Percentiles rank a stretch among this genome's conserved stretches.
These are phyloP conservation scores for Nothoprocta perdicaria DNA, from an alignment of 2,113 vertebrate species.

Conservation along the genomic window DNA sequence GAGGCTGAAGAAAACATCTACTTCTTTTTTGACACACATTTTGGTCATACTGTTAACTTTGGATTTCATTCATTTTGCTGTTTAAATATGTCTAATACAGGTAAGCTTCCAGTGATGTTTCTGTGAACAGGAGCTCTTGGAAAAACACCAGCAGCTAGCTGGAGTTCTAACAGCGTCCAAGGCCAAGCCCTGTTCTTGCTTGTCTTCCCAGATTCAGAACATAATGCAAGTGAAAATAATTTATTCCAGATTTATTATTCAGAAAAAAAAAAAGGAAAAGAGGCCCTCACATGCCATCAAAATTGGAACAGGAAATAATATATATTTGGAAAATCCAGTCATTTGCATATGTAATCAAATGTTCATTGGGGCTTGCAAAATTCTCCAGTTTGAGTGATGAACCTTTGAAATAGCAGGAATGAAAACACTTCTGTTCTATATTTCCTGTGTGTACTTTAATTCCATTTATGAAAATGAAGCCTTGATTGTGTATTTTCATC, in stretches of 20 bases:
- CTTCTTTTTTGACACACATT: neutral
- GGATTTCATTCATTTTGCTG: neutral
- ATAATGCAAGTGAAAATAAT: neutral
- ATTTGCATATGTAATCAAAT: neutral
- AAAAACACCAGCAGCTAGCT: neutral
- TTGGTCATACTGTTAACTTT: neutral
- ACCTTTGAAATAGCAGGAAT: constrained; percentile 15
- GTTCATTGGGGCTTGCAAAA: neutral
- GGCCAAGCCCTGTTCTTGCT: neutral
- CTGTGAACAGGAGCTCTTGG: neutral
- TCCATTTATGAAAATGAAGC: constrained; percentile 66
- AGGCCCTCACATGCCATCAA: neutral
- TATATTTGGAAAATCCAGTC: neutral
- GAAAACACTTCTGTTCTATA: constrained; percentile 43
- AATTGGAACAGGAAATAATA: neutral
- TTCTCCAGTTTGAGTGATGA: constrained; percentile 4
- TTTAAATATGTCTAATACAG: neutral
- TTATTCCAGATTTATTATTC: neutral
- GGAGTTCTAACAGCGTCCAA: neutral
- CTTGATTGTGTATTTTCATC: constrained; percentile 68
- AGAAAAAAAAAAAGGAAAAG: neutral
- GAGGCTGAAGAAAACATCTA: neutral
- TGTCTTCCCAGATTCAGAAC: neutral
- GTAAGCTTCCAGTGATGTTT: neutral
- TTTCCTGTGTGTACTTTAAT: constrained; percentile 43